Conservation (phyloP, 2,797 vertebrate genomes). For the Urosaurus nigricauda region DNA sequence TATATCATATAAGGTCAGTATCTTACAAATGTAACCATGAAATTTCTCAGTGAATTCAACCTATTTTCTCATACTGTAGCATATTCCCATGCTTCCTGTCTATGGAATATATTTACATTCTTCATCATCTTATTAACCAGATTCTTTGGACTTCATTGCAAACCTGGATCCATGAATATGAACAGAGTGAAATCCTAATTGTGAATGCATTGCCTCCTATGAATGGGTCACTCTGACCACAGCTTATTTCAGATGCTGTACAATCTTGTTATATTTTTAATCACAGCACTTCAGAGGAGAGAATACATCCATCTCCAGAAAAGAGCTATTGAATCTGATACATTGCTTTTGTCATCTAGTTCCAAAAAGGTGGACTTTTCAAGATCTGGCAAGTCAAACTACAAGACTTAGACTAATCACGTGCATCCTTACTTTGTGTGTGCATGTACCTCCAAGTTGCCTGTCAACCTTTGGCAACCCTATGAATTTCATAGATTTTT, state of each 20-base stretch:
- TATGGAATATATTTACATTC: neutral
- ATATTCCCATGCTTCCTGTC: accelerated
- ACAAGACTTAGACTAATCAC: neutral
- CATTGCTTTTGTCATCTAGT: slow-evolving; percentile 7
- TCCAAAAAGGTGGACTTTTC: neutral
- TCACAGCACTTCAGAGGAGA: slow-evolving; percentile 1
- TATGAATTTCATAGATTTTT: too few species aligned
- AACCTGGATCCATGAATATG: slow-evolving; percentile 32
- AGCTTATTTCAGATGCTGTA: neutral
- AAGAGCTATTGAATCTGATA: slow-evolving; percentile 48
- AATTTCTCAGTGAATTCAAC: neutral
- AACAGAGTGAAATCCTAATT: slow-evolving; percentile 28
- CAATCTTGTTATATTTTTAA: slow-evolving; percentile 4
- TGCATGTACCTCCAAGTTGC: neutral
- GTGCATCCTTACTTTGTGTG: neutral
- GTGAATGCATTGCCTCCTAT: neutral
- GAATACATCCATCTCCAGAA: slow-evolving; percentile 33
- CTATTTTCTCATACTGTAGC: slow-evolving; percentile 5
- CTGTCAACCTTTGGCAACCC: too few species aligned
- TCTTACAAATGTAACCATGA: slow-evolving; percentile 6
- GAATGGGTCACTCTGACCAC: neutral
- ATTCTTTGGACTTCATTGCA: slow-evolving; percentile 37
- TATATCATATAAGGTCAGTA: slow-evolving; percentile 27
- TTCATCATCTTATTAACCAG: slow-evolving; percentile 25
- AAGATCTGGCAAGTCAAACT: neutral